Conservation (phyloP, 2,113 vertebrate species). For the Taxidea taxus region DNA sequence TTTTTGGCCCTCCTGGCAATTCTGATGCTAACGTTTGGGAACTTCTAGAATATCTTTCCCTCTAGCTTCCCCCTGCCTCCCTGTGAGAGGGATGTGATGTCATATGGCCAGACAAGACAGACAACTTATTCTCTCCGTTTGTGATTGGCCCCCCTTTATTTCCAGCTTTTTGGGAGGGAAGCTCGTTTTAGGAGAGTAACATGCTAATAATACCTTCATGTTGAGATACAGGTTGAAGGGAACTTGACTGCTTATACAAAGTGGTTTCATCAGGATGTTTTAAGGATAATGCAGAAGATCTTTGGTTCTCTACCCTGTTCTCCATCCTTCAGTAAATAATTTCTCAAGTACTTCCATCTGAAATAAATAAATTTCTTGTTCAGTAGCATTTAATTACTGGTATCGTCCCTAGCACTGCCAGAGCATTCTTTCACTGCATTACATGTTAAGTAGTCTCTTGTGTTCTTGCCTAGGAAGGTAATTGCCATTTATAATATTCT, state of each 20-base stretch:
- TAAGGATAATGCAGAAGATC: neutral
- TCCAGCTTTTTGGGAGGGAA: neutral
- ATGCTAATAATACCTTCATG: neutral
- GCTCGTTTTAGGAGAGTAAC: neutral
- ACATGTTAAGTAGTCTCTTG: constrained; percentile 51
- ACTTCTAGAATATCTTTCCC: neutral
- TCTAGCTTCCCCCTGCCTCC: neutral
- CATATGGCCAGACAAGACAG: neutral
- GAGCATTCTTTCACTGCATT: constrained; percentile 20
- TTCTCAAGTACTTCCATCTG: neutral
- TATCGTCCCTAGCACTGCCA: neutral
- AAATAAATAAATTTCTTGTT: constrained; percentile 37
- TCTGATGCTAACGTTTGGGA: neutral
- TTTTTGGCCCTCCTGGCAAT: neutral
- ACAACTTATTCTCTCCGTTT: neutral
- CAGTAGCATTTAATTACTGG: constrained; percentile 44
- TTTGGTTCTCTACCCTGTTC: neutral
- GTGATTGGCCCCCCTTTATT: neutral
- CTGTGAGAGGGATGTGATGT: fast-evolving
- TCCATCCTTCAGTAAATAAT: constrained; percentile 31
- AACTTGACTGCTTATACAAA: neutral
- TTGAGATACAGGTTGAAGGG: neutral
- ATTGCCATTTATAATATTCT: constrained; percentile 65
- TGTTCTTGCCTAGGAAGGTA: constrained; percentile 47
- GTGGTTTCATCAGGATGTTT: neutral